Evolutionary conservation across 2,797 vertebrate species (phyloP), one percentile per base, ranked within the genome.

Genomic region (Scomberomorus guttatus): DNA sequence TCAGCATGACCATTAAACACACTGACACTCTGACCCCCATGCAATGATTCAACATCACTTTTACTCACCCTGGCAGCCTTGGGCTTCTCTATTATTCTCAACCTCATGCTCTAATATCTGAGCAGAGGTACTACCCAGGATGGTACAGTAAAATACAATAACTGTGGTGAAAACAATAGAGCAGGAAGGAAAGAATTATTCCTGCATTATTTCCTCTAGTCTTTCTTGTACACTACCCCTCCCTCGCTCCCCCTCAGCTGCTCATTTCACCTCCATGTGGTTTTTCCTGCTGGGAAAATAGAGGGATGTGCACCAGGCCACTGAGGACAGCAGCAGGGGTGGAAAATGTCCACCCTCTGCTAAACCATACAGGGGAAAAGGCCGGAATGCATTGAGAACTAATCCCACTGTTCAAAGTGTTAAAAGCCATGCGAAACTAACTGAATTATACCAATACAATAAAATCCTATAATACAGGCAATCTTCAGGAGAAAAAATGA

Each of bases 41-140:
- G 71, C 83, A 81, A 77, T 92, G 90, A 94, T 72, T 92, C 88
- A 89, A 85, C 81, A 82, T 86, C 84, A 84, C 65, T 82, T 87
- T 80, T 81, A 90, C 77, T 87, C 78, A 77, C 48, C 66, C 65
- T 81, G 81, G 80, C 85, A 87, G 85, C 75, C 71, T 18, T 65
- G 52, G 69, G 74, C 72, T 64, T 78, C 61, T 76, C 69, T 56
- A 54, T 81, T 87, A 79, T 72, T 73, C 71, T 66, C 61, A 76
- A 44, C 50, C 27, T 71, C 69, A 39, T 72, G 52, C 60, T 80
- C 48, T 54, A 59, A 17, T 29, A 55, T 73, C 61, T 46, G 32
- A 75, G 76, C 68, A 39, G 66, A 74, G 57, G 39, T 59, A 64
- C 17, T 3, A 51, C 51, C 29, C 57, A 72, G 37, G 39, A 39